These are phyloP conservation scores for Hoplias malabaricus DNA, from an alignment of 2,113 vertebrate genomes.

Conservation along the genomic window DNA sequence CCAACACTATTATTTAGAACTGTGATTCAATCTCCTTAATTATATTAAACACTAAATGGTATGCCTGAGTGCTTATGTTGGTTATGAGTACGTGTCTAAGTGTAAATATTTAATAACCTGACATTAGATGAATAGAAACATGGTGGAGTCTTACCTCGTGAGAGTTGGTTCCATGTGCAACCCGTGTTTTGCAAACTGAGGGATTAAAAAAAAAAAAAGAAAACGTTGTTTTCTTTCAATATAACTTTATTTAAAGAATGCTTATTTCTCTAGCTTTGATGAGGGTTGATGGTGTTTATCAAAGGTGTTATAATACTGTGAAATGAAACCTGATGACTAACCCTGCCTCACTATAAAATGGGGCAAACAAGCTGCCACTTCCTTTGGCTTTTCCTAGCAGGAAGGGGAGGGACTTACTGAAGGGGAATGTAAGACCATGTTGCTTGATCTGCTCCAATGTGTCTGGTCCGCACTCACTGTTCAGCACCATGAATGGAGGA, in stretches of 20 bases:
- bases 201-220: slow-evolving; percentile 53
- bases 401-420: slow-evolving; percentile 75
- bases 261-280: not conserved
- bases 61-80: not conserved
- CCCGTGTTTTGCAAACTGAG: slow-evolving; percentile 97
- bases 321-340: not conserved
- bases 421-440: slow-evolving; percentile 93
- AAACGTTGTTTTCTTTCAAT: not conserved
- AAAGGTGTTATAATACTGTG: not conserved
- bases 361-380: slow-evolving; percentile 19
- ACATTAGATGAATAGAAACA: not conserved
- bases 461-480: slow-evolving; percentile 85
- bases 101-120: slow-evolving; percentile 4
- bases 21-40: no score
- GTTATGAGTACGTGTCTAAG: not conserved
- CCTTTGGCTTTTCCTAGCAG: not conserved
- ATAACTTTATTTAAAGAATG: not conserved
- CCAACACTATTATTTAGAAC: no score
- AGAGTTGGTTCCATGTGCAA: slow-evolving; percentile 98
- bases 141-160: slow-evolving; percentile 85
- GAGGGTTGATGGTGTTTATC: not conserved
- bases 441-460: slow-evolving; percentile 87
- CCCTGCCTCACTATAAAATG: not conserved
- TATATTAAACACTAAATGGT: no score
- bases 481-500: slow-evolving; percentile 98